phyloP scores from a whole-genome alignment of 2,797 vertebrate species.

The Bucorvus abyssinicus region DNA sequence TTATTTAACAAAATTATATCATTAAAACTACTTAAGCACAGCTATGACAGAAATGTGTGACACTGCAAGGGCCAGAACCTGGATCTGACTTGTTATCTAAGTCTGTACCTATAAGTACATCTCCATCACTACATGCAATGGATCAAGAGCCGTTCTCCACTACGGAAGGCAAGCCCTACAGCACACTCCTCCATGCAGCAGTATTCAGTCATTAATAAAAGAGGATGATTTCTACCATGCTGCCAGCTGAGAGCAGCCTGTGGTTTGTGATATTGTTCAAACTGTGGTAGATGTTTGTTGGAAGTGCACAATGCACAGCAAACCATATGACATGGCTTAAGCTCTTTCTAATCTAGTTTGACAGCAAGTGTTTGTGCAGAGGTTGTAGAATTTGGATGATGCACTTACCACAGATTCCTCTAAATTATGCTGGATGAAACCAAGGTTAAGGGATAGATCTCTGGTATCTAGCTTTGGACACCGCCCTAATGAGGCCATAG shows the following conservation, averaged over 20 bases:
- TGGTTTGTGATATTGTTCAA: neutral
- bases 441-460: neutral
- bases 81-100: neutral
- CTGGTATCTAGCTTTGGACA: neutral
- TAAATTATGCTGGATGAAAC: neutral
- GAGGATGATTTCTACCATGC: neutral
- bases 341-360: neutral
- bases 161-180: accelerated
- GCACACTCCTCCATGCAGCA: accelerated
- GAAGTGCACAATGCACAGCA: accelerated
- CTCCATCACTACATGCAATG: neutral
- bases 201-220: neutral
- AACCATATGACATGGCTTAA: accelerated
- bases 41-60: neutral
- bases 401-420: neutral
- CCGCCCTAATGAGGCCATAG: neutral
- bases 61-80: neutral
- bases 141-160: neutral
- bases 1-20: neutral
- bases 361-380: neutral
- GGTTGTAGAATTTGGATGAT: neutral
- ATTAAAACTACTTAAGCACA: neutral
- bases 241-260: neutral
- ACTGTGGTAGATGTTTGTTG: neutral
- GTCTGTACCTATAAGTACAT: neutral